Conservation (phyloP, 2,888 invertebrate genomes). For the Clunio marinus region DNA sequence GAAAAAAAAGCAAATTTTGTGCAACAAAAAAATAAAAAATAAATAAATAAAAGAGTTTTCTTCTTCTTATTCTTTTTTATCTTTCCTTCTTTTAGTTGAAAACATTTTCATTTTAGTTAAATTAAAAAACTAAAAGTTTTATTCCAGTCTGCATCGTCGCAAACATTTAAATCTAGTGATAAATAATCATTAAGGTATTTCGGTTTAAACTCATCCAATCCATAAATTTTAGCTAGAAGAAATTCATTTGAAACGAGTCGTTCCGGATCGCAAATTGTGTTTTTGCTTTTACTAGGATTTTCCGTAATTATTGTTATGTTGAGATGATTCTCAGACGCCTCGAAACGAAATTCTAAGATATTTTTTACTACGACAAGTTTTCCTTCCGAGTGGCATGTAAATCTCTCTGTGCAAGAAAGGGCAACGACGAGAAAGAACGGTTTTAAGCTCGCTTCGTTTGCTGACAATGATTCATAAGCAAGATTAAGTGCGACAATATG, state of each 20-base stretch:
- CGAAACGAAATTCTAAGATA: slow-evolving; percentile 7
- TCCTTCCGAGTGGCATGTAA: slow-evolving; percentile 14
- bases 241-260: slow-evolving; percentile 19
- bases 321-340: slow-evolving; percentile 24
- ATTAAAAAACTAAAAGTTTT: slow-evolving; percentile 22
- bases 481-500: slow-evolving; percentile 26
- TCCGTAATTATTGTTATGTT: slow-evolving; percentile 25
- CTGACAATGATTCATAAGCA: slow-evolving; percentile 20
- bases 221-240: slow-evolving; percentile 32
- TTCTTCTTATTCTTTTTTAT: slow-evolving; percentile 22
- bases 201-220: slow-evolving; percentile 18
- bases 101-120: slow-evolving; percentile 9
- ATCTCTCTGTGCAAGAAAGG: slow-evolving; percentile 22
- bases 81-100: slow-evolving; percentile 19
- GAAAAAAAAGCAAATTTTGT: slow-evolving; percentile 15
- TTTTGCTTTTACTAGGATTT: slow-evolving; percentile 13
- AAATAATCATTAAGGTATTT: slow-evolving; percentile 31
- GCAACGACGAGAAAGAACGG: slow-evolving; percentile 26
- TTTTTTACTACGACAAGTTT: neutral
- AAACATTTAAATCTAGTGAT: slow-evolving; percentile 31
- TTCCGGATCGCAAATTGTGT: slow-evolving; percentile 26
- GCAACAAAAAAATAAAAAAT: neutral
- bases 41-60: slow-evolving; percentile 12
- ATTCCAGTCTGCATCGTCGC: slow-evolving; percentile 17
- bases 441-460: slow-evolving; percentile 12